phyloP scores from a whole-genome alignment of 2,113 vertebrate genomes.

The Asarcornis scutulata region DNA sequence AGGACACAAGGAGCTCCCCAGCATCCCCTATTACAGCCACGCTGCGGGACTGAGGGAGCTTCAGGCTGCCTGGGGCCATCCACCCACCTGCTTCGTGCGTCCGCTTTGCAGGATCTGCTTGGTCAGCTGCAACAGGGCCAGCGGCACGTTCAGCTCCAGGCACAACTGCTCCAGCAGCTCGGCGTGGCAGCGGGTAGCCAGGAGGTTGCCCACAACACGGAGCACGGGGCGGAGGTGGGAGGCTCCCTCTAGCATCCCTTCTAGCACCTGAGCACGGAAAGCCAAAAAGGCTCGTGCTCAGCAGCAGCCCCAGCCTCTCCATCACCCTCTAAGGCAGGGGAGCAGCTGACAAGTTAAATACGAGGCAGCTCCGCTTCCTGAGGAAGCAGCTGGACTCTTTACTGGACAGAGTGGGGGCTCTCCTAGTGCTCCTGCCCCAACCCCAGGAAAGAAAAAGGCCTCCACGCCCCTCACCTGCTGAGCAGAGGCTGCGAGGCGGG shows the following conservation, averaged over 20 bases:
- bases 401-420: neutral
- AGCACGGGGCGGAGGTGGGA: constrained; percentile 78
- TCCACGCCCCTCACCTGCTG: constrained; percentile 77
- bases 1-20: neutral
- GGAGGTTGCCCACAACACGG: constrained; percentile 80
- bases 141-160: constrained; percentile 79
- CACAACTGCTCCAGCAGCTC: constrained; percentile 70
- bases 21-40: neutral
- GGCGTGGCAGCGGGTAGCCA: constrained; percentile 73
- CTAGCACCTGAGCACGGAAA: constrained; percentile 77
- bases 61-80: neutral
- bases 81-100: constrained; percentile 77
- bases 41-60: neutral
- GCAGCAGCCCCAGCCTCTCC: neutral
- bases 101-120: constrained; percentile 74
- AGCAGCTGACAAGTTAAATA: neutral
- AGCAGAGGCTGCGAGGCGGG: constrained; percentile 74
- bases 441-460: neutral
- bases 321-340: neutral
- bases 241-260: constrained; percentile 75
- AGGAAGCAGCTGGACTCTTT: neutral
- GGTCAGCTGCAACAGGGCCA: constrained; percentile 78
- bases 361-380: neutral
- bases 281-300: neutral
- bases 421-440: neutral